Evolutionary conservation across 37 sponge, comb jelly and placozoan species (phyloP), one percentile per base, ranked within the genome.

Genomic region (Diacarnus erythraeanus): DNA sequence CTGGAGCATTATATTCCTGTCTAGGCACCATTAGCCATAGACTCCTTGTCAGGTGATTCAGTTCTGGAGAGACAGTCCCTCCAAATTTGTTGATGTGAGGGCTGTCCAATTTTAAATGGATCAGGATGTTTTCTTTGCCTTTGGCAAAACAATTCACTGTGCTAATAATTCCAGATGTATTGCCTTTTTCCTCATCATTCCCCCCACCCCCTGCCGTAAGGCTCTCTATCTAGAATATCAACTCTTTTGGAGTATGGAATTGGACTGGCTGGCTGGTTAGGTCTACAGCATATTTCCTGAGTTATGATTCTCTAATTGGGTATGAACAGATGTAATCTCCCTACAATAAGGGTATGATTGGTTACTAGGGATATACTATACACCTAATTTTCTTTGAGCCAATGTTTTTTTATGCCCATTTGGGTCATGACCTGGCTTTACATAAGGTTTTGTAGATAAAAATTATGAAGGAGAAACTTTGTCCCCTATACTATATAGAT

Each of bases 1-100:
- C 33, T 72, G 74, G 29, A 85, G 42, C 30, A 8, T 23, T 8
- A 85, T 77, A 42, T 42, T 42, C 67, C 67, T 77, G 44, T 85
- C 68, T 61, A 85, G 51, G 70, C 86, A 85, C 80, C 87, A 86
- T 74, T n/a, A 80, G 38, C 87, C 80, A 74, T 2, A 86, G 58
- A 38, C 43, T 57, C 40, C 44, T 72, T 9, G 76, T 41, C 30
- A 79, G 74, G 22, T 18, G 27, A 4, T 34, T 43, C 71, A 86
- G 54, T 10, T 57, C 42, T 6, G 58, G 59, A 42, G 80, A 75
- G 30, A 75, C 69, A n/a, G 75, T 74, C 38, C 87, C 87, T 42
- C 76, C 87, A 43, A 58, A 29, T 3, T 71, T 82, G 83, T 82
- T 82, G 40, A 83, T 76, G 38, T 83, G 76, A 20, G 77, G 51